These are phyloP conservation scores for Nomada fabriciana DNA, from an alignment of 2,888 invertebrate species.

Conservation along the genomic window DNA sequence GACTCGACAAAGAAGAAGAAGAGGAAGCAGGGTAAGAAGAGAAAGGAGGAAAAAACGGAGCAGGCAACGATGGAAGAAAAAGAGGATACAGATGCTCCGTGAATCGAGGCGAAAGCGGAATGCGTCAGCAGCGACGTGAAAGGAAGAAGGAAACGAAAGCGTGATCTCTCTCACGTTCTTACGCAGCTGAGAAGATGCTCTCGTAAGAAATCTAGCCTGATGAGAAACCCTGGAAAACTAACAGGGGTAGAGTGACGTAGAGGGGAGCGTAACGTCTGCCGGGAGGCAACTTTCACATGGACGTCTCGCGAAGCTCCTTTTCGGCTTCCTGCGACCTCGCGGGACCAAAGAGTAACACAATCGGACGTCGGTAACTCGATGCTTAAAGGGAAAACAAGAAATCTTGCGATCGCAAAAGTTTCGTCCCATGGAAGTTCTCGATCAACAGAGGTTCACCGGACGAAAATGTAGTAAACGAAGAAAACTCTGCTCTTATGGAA, in stretches of 20 bases:
- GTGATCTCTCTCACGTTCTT: slow-evolving; percentile 61
- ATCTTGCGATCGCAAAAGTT: too few species aligned
- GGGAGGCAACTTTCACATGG: slow-evolving; percentile 78
- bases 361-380: too few species aligned
- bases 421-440: too few species aligned
- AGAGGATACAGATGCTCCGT: neutral
- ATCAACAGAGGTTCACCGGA: too few species aligned
- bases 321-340: slow-evolving; percentile 40
- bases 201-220: slow-evolving; percentile 59
- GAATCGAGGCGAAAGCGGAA: slow-evolving; percentile 58
- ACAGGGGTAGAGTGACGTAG: slow-evolving; percentile 17
- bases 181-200: slow-evolving; percentile 63
- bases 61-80: neutral
- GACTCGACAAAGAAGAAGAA: neutral
- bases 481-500: too few species aligned
- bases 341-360: slow-evolving; percentile 14
- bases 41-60: neutral
- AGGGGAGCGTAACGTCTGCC: slow-evolving; percentile 65
- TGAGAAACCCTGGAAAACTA: slow-evolving; percentile 61
- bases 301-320: slow-evolving; percentile 52
- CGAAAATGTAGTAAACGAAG: too few species aligned
- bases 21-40: neutral
- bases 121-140: slow-evolving; percentile 43
- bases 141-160: slow-evolving; percentile 61
- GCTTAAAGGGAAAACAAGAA: too few species aligned